Evolutionary conservation across 2,113 vertebrate genomes (phyloP), one percentile per base, ranked within the genome.

Genomic region (Scophthalmus maximus): DNA sequence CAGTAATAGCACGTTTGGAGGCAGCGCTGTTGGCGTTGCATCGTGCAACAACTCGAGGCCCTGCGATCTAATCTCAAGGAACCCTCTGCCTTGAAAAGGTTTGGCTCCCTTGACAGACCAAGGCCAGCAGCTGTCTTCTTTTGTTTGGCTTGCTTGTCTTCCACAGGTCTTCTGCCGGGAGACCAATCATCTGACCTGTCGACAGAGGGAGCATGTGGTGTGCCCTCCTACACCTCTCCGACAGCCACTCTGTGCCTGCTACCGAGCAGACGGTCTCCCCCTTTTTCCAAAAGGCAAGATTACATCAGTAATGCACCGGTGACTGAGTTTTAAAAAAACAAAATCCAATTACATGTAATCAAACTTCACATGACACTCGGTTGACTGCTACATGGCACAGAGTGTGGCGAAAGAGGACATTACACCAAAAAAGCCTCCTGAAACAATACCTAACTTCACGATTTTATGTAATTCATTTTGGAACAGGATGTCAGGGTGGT

Each of bases 11-110:
- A 12, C 14, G 42, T 25, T 5, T 23, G 25, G 14, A 15, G 11
- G 78, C 51, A 76, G 25, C 3, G 2, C 20, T 36, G 44, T 59
- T 56, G 40, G 12, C 6, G 49, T 55, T 79, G 47, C 22, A 62
- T 72, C 66, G 55, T 61, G 60, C 65, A 23, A 75, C 51, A 57
- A 64, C 68, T 78, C 36, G 11, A 72, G 46, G 60, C 30, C 63
- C 30, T 23, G 14, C 40, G 23, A 69, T 38, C 49, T 57, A 72
- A 70, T 83, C 74, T 67, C 51, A 46, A 55, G 18, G 18, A 77
- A n/a, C 69, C 23, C 20, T 67, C 49, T 29, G 55, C 26, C 70
- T 71, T 49, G 63, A 69, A 30, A 67, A 63, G 57, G 47, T 79
- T 56, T 65, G 59, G n/a, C 57, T 78, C 73, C 47, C 38, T 17